Base-by-base conservation (phyloP, 2,797 vertebrate genomes). In the Craterocephalus amniculus region DNA sequence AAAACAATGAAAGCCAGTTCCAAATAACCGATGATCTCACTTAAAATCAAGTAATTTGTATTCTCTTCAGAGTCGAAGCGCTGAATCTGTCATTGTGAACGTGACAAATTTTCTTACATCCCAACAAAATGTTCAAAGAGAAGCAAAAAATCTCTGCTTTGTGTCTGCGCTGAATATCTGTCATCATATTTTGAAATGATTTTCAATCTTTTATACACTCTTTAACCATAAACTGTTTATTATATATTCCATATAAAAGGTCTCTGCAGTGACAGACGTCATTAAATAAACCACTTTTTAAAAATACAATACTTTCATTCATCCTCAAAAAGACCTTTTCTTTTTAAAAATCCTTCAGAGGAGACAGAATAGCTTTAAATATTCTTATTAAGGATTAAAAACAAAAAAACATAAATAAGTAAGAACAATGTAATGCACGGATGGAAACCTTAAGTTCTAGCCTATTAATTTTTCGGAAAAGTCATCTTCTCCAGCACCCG, bases 401-500 rank as follows among this genome's bases (percentile, higher is more conserved):
- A 49, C 2, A 43, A 58, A 58, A 26, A 6, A 9, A 20, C 45
- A 6, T n/a, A 49, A 24, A 51, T 24, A 24, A 1, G 12, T 52
- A 26, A 43, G 40, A 43, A 18, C 40, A 20, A 38, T 38, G 36
- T 20, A 43, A 5, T 5, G 6, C 5, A 32, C 1, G 6, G 16
- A 20, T 1, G 34, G 8, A 9, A 9, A 35, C 7, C 10, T 32
- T 22, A n/a, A 22, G 6, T 32, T 35, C n/a, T 20, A 56, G 14
- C 54, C 29, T n/a, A 32, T 57, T 4, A 32, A 61, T 34, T 49
- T 40, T 73, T 64, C 4, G 61, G n/a, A 1, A 7, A 40, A 56
- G 5, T 59, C 1, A 18, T 26, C 26, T 5, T 26, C 31, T 26
- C 36, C 55, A 51, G 4, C 22, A 11, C 34, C 27, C 32, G 36